phyloP scores from a whole-genome alignment of 2,797 vertebrate species.

The Darevskia mixta region DNA sequence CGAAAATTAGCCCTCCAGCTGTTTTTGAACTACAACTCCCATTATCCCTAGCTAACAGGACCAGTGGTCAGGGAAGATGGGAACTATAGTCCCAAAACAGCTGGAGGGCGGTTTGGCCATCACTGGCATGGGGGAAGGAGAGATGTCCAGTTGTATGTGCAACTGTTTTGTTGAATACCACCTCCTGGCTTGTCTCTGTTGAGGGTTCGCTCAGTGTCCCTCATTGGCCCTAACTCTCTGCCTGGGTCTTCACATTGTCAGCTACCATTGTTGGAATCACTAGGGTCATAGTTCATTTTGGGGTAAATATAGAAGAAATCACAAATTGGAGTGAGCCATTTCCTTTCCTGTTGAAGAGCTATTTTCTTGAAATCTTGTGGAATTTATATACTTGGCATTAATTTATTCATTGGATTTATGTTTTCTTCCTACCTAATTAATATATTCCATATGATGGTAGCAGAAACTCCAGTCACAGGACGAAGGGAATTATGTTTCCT shows the following conservation, averaged over 20 bases:
- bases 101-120: too few relatives aligned
- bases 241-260: neutral
- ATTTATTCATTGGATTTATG: neutral
- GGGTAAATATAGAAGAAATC: neutral
- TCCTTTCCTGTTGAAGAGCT: neutral
- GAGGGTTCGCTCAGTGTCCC: neutral
- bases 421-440: too few relatives aligned
- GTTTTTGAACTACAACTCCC: too few relatives aligned
- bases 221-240: neutral
- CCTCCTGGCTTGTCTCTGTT: neutral
- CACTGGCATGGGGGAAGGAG: too few relatives aligned
- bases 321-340: neutral
- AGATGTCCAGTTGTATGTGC: too few relatives aligned
- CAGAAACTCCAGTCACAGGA: neutral
- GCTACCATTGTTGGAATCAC: neutral
- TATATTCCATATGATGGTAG: neutral
- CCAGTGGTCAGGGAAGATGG: too few relatives aligned
- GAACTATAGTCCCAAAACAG: too few relatives aligned
- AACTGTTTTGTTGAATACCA: too few relatives aligned
- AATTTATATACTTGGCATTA: too few relatives aligned
- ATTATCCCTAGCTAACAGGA: too few relatives aligned
- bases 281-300: neutral
- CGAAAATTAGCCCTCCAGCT: too few relatives aligned
- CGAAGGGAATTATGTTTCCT: neutral
- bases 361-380: neutral